Conservation (phyloP, 1,140 invertebrate genomes). For the Samia ricini region DNA sequence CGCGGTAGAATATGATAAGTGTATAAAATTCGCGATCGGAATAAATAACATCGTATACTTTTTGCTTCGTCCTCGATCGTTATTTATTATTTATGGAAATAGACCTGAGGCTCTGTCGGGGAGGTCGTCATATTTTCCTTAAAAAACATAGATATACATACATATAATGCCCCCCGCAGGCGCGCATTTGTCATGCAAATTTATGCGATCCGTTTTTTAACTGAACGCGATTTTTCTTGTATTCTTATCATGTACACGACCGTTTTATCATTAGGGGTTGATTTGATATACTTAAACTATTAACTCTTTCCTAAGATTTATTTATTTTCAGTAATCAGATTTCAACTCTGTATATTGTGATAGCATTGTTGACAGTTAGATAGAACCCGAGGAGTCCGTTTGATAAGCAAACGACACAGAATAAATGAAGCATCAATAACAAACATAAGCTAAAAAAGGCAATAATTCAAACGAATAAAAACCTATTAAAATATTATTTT, state of each 20-base stretch:
- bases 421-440: too few relatives aligned
- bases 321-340: too few relatives aligned
- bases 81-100: slow-evolving; percentile 76
- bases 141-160: slow-evolving; percentile 42
- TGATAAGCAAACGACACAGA: too few relatives aligned
- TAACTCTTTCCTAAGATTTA: too few relatives aligned
- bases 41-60: slow-evolving; percentile 42
- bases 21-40: slow-evolving; percentile 64
- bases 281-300: not conserved
- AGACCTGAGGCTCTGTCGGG: slow-evolving; percentile 60
- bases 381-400: too few relatives aligned
- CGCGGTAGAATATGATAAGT: slow-evolving; percentile 53
- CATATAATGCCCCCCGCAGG: slow-evolving; percentile 27
- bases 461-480: not conserved
- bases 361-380: too few relatives aligned
- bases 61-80: slow-evolving; percentile 63
- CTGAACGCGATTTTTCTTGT: slow-evolving; percentile 53
- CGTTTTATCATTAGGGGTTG: not conserved
- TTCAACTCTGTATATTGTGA: too few relatives aligned
- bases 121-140: slow-evolving; percentile 60
- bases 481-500: not conserved
- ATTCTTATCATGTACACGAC: slow-evolving; percentile 12
- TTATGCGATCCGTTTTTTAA: slow-evolving; percentile 69
- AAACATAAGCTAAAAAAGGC: not conserved
- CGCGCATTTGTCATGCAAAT: slow-evolving; percentile 69